Evolutionary conservation across 2,888 invertebrate genomes (phyloP).

Genomic region (Drosophila mimetica): DNA sequence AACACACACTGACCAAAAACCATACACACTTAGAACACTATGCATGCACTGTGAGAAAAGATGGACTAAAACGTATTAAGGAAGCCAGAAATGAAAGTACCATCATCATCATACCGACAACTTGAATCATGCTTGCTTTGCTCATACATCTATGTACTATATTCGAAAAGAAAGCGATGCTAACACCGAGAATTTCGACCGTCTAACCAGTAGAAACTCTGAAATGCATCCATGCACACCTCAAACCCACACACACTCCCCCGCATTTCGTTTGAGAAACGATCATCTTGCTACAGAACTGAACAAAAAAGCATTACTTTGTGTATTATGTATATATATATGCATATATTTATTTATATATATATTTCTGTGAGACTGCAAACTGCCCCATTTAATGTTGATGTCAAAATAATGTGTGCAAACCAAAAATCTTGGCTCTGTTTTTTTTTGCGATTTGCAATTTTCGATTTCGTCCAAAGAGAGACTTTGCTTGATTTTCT

Average conservation of each 20-base stretch:
- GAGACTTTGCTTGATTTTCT: background rate
- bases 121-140: slow-evolving; percentile 26
- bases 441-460: background rate
- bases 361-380: slow-evolving; percentile 8
- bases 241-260: no score
- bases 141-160: slow-evolving; percentile 1
- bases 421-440: background rate
- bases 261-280: background rate
- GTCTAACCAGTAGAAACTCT: background rate
- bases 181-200: background rate
- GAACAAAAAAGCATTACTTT: background rate
- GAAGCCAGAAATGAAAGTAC: slow-evolving; percentile 3
- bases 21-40: slow-evolving; percentile 4
- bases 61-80: slow-evolving; percentile 9
- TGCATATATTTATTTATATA: background rate
- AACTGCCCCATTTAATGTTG: slow-evolving; percentile 6
- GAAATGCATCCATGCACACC: slow-evolving; percentile 1
- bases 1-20: slow-evolving; percentile 22
- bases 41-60: slow-evolving; percentile 6
- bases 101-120: slow-evolving; percentile 13
- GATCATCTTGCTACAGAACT: slow-evolving; percentile 1
- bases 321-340: background rate
- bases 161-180: background rate
- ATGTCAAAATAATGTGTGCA: background rate
- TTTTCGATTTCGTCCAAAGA: slow-evolving; percentile 3